phyloP scores from a whole-genome alignment of 2,888 invertebrate species.

The Pocota personata region DNA sequence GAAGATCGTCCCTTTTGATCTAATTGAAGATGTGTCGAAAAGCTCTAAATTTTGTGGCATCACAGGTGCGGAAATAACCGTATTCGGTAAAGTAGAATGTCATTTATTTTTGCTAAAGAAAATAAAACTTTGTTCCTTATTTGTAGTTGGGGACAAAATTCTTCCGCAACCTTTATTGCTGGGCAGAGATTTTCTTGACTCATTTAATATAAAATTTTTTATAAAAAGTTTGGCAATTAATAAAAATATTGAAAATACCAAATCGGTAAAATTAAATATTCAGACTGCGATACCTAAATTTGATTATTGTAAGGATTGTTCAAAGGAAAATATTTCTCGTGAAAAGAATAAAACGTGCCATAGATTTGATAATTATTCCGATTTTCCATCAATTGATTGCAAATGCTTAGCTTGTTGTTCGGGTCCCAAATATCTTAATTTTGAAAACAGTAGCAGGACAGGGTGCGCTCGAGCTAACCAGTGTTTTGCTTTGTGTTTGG shows the following conservation, averaged over 20 bases:
- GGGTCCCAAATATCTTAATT: neutral
- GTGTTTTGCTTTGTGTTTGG: neutral
- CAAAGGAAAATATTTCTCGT: no score
- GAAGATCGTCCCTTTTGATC: neutral
- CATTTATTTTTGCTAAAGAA: neutral
- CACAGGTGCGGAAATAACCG: neutral
- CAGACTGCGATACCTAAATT: no score
- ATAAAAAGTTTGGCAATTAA: neutral
- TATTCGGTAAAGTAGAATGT: neutral
- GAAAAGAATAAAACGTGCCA: no score
- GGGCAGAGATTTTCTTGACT: neutral
- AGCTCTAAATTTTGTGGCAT: neutral
- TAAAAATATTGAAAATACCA: neutral
- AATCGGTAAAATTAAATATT: no score
- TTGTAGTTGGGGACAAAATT: neutral
- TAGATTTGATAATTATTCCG: no score
- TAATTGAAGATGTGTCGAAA: neutral
- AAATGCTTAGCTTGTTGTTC: neutral
- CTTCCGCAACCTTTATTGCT: neutral
- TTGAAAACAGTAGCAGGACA: neutral
- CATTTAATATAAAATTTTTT: no score
- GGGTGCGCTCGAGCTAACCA: neutral
- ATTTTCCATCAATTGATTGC: no score
- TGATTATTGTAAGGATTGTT: no score
- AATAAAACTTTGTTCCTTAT: neutral